Evolutionary conservation across 2,113 vertebrate species (phyloP), one percentile per base, ranked within the genome.

Genomic region (Heterotis niloticus): DNA sequence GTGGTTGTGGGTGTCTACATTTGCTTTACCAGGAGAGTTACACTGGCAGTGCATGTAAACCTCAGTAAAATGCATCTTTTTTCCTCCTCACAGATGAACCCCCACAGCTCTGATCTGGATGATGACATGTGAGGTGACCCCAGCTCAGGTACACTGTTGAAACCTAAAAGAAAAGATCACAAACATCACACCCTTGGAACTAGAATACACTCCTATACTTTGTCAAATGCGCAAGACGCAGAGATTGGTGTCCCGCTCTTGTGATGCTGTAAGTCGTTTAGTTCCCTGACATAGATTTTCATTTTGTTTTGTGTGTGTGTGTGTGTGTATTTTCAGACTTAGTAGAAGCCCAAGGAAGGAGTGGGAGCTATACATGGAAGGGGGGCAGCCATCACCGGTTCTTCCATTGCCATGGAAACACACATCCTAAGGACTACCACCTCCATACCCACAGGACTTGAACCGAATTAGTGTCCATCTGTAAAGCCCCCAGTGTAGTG

Each of bases 81-180:
- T 64, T 68, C 18, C n/a, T 69, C 69, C 60, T n/a, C 82, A 77
- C 84, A 93, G 92, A 90, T 91, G 85, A 90, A 89, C 87, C 87
- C 87, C 84, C 89, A 90, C 88, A 92, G 87, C 90, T 91, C 88
- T 79, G 92, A 91, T 82, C 88, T 83, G 14, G 92, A 92, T 75
- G 91, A 93, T 28, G 91, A 91, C 86, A 91, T 93, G 88, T 93
- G 88, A 92, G 82, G 66, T 69, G 56, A 16, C 79, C 24, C 52
- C 59, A 70, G 68, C 75, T 74, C 82, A 85, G 82, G 79, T 85
- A 71, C 34, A 20, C 26, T 17, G 76, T 23, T n/a, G n/a, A 56
- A 18, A 56, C 64, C 10, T 56, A 16, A 7, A 17, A 34, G 54
- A 10, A 7, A 17, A 34, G 54, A 10, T 26, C 20, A 5, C 17